Evolutionary conservation across 2,888 invertebrate species (phyloP).

Genomic region (Chorisops tibialis): DNA sequence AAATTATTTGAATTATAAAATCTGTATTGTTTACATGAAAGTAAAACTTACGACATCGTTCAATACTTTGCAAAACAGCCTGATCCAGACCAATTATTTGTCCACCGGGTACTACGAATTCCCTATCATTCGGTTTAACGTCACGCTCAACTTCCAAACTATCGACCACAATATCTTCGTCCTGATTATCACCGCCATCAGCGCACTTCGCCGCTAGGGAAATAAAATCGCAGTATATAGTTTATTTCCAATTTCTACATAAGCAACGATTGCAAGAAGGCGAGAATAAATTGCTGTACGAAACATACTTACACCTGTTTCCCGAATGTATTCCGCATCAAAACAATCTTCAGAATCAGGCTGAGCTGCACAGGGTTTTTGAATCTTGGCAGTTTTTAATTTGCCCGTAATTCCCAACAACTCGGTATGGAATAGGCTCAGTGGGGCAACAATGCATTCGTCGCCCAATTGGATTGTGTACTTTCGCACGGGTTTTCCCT

Average conservation of each 20-base stretch:
- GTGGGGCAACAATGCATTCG: conserved; percentile 86
- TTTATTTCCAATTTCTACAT: no score
- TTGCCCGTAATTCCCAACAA: conserved; percentile 77
- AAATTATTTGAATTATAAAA: no score
- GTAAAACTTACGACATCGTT: conserved; percentile 72
- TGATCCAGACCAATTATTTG: conserved; percentile 86
- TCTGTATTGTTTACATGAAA: no score
- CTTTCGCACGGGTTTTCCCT: conserved; percentile 63
- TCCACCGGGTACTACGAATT: conserved; percentile 69
- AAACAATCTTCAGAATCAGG: conserved; percentile 89
- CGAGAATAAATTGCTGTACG: no score
- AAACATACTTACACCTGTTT: conserved; percentile 70
- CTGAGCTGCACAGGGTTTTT: conserved; percentile 63
- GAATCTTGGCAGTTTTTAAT: conserved; percentile 67
- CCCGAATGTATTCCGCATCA: conserved; percentile 86
- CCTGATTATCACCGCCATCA: conserved; percentile 54
- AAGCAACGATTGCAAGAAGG: no score
- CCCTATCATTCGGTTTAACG: conserved; percentile 57
- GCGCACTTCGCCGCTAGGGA: conserved; percentile 59
- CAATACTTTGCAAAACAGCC: conserved; percentile 87
- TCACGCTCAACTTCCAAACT: conserved; percentile 54
- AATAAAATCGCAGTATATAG: no score
- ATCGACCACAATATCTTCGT: conserved; percentile 74
- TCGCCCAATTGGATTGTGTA: conserved; percentile 81
- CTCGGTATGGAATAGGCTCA: conserved; percentile 85